Evolutionary conservation across 2,797 vertebrate species (phyloP).

Genomic region (Leptoclinus maculatus): DNA sequence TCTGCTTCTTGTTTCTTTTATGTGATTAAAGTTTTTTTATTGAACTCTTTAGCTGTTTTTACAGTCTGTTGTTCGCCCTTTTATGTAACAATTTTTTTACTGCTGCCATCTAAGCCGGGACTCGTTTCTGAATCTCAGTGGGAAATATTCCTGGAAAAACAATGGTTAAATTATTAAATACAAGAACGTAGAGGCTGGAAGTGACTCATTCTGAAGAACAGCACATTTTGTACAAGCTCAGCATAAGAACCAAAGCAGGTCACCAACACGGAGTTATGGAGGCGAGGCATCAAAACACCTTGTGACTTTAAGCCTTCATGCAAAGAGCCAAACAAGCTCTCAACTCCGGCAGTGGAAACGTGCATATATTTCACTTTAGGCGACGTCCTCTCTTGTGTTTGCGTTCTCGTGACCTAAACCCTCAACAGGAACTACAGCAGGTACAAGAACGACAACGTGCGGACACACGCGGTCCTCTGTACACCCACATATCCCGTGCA

Average conservation of each 20-base stretch:
- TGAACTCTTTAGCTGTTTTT: neutral
- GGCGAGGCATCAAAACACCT: neutral
- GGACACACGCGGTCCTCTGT: constrained; percentile 12
- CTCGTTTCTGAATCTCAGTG: neutral
- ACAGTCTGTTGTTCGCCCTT: neutral
- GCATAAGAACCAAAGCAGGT: neutral
- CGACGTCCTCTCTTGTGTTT: neutral
- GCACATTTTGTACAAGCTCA: neutral
- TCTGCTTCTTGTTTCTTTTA: neutral
- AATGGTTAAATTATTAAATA: neutral
- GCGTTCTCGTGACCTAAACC: neutral
- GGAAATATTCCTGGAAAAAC: neutral
- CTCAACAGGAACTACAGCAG: neutral
- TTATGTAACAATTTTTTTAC: neutral
- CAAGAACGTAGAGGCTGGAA: neutral
- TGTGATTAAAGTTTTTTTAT: neutral
- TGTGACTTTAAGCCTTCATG: neutral
- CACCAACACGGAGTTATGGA: neutral
- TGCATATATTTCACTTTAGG: neutral
- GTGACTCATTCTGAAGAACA: neutral
- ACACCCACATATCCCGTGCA: constrained; percentile 20
- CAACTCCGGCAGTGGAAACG: neutral
- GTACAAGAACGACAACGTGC: neutral
- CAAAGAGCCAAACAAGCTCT: neutral
- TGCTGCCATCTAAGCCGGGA: neutral